Base-by-base conservation (phyloP, 1,140 invertebrate genomes). In the Apolygus lucorum region DNA sequence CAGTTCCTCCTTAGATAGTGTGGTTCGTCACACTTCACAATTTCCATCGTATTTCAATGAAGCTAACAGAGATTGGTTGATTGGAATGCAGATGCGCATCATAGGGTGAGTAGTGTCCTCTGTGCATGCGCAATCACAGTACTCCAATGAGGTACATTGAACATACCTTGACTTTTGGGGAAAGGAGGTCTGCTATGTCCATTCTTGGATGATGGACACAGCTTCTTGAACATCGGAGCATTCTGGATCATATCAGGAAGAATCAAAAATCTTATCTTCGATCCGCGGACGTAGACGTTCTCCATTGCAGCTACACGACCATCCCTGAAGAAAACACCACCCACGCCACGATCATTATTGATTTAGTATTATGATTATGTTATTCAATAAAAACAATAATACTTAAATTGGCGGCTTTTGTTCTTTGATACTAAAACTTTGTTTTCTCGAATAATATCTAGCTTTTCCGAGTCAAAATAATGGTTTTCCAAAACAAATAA, bases 181-280 rank as follows among this genome's bases (percentile, higher is more conserved):
- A 99, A 98, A 34, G 95, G 95, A 62, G 94, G 96, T 82, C 98
- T 98, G 54, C 95, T 95, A n/a, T n/a, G n/a, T 79, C 95, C 88
- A 1, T 86, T 87, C 0, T 82, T 82, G 78, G 92, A 92, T n/a
- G n/a, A n/a, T 29, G 89, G 89, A 26, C 88, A 88, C 78, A 93
- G 90, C 80, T 93, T 89, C 83, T 99, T 99, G 81, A 99, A 99
- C 97, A 99, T 99, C 0, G 97, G 98, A 0, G 98, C 97, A 84
- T 99, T 99, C 82, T 99, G 99, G 70, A 99, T 82, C 97, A 99
- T 99, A 79, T 99, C 98, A 0, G 98, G 98, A 75, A 99, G 79
- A 81, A 99, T 98, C 21, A 99, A 83, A 79, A 99, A 99, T 26
- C 96, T 84, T 71, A 99, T 96, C 84, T 99, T 99, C 8, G 95